Evolutionary conservation across 2,888 invertebrate genomes (phyloP), one percentile per base, ranked within the genome.

Genomic region (Eudemis profundana): DNA sequence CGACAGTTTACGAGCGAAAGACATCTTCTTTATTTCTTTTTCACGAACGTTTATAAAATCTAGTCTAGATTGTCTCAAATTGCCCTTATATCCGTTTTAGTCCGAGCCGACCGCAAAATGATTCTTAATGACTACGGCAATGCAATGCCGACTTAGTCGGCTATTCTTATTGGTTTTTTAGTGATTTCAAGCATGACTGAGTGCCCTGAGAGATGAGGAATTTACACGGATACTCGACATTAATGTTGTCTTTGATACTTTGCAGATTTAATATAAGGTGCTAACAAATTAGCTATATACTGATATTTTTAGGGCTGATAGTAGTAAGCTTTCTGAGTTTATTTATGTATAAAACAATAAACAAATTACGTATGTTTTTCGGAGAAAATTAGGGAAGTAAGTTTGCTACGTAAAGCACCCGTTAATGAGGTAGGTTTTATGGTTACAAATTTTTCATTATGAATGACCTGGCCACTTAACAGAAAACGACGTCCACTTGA

Each of bases 51-150:
- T 42, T 64, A 38, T 59, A 53, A 47, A 59, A 33, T 57, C 49
- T 49, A 33, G 56, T 63, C 56, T 65, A 69, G 67, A 73, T 73
- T 76, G 76, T 74, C 74, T 79, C 73, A 76, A 81, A 79, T 82
- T 79, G 76, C 81, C 79, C 81, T 78, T 75, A 78, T 82, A 79
- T 82, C 80, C 81, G 80, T 75, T 73, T 66, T 56, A 66, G 70
- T 78, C 84, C 81, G 74, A 81, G 66, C 70, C 70, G 69, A 80
- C 85, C 83, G 75, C 83, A 82, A 74, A 70, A 73, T 75, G 69
- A 40, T 8, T 73, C 70, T 74, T 71, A 74, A 72, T 72, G 68
- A 66, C 67, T 70, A 29, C n/a, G 17, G 33, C 23, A 15, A 27
- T 61, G 46, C n/a, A n/a, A n/a, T n/a, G 46, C 36, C 17, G 44